Evolutionary conservation across 1,140 invertebrate species (phyloP).

Genomic region (Camponotus vicinus): DNA sequence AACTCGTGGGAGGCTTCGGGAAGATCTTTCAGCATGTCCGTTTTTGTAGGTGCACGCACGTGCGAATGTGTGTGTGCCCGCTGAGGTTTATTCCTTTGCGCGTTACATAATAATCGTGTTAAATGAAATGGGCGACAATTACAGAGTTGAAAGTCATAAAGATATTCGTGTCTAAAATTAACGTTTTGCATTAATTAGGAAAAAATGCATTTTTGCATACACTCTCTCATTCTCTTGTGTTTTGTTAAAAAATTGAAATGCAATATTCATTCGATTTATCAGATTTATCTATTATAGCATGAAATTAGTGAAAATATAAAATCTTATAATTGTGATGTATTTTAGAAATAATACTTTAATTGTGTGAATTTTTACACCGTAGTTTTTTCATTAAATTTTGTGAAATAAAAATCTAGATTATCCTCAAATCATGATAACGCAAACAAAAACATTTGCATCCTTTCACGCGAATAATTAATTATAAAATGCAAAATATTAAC

Average conservation of each 20-base stretch:
- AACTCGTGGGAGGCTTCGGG: neutral
- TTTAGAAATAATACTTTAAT: neutral
- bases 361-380: neutral
- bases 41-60: neutral
- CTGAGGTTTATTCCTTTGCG: conserved; percentile 28
- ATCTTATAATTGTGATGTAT: neutral
- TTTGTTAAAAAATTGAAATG: neutral
- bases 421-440: neutral
- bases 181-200: neutral
- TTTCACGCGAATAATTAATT: neutral
- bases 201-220: neutral
- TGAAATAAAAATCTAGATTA: neutral
- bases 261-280: neutral
- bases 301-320: neutral
- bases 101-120: conserved; percentile 37
- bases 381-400: neutral
- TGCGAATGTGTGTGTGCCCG: neutral
- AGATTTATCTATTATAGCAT: neutral
- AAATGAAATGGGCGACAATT: conserved; percentile 29
- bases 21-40: neutral
- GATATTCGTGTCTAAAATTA: neutral
- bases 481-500: neutral
- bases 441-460: neutral
- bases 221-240: neutral
- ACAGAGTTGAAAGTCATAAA: neutral